Base-by-base conservation (phyloP, 2,888 invertebrate genomes). In the Lasiommata megera region DNA sequence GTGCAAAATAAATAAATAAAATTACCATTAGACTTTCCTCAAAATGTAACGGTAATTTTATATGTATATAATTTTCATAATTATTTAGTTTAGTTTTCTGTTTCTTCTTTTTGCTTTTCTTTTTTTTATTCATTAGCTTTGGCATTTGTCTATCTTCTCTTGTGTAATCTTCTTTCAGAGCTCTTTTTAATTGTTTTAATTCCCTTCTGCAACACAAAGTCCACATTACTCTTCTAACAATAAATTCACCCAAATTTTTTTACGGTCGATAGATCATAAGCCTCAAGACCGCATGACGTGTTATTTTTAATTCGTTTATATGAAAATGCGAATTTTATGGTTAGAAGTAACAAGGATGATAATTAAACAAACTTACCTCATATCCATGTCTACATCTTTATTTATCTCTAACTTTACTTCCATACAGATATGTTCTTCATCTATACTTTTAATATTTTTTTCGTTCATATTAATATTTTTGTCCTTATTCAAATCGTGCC, bases 91-190 rank as follows among this genome's bases (percentile, higher is more conserved):
- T 76, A 0, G 63, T 9, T 58, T 65, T 70, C 1, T 61, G 67
- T 53, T 68, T 70, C 47, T 68, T 69, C 51, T 74, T 79, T 8
- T 37, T 56, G 7, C 60, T 66, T 63, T 65, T 66, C 37, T 43
- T 56, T 53, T 61, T 65, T 55, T 68, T 67, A 50, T 73, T 76
- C 37, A 78, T 73, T 18, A 69, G 67, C 44, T 80, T 74, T 0
- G 81, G 84, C 74, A 84, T 78, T 61, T 70, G 61, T 61, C 79
- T 70, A 6, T 68, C 74, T n/a, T 76, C 79, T 1, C 56, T 71
- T 56, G 63, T 61, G 54, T 87, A 87, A 52, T 88, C 86, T 23
- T 62, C 64, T 66, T 75, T 77, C 17, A 88, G 64, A 6, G 87
- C 82, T 17, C 55, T 62, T 58, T 76, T 81, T 1, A 88, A 54